These are phyloP conservation scores for Albula goreensis DNA, from an alignment of 2,113 vertebrate genomes.

Conservation along the genomic window DNA sequence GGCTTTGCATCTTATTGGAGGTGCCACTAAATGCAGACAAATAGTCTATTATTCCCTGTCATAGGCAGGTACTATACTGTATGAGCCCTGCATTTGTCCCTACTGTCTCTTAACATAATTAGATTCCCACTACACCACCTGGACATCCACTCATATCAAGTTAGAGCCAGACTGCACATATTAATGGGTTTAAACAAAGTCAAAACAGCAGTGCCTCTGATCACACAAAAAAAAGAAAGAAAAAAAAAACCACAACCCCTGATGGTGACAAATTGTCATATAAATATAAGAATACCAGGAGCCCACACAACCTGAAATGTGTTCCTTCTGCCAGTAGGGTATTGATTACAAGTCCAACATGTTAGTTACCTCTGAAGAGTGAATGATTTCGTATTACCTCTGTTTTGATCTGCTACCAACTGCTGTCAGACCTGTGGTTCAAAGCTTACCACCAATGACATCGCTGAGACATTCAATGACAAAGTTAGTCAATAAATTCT, in stretches of 20 bases:
- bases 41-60: no score
- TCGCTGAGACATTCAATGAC: background rate
- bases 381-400: background rate
- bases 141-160: constrained; percentile 2
- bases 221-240: background rate
- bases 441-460: background rate
- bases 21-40: no score
- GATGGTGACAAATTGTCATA: background rate
- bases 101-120: constrained; percentile 20
- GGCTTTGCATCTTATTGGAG: background rate
- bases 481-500: background rate
- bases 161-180: background rate
- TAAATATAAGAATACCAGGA: background rate
- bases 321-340: background rate
- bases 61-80: background rate
- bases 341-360: background rate
- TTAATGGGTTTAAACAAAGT: constrained; percentile 4
- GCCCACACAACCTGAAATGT: background rate
- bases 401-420: background rate
- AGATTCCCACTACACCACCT: background rate
- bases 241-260: background rate
- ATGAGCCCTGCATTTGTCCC: constrained; percentile 27
- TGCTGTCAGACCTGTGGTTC: background rate
- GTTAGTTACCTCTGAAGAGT: background rate
- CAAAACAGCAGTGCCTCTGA: background rate